Evolutionary conservation across 2,888 invertebrate species (phyloP).

Genomic region (Urechis unicinctus): DNA sequence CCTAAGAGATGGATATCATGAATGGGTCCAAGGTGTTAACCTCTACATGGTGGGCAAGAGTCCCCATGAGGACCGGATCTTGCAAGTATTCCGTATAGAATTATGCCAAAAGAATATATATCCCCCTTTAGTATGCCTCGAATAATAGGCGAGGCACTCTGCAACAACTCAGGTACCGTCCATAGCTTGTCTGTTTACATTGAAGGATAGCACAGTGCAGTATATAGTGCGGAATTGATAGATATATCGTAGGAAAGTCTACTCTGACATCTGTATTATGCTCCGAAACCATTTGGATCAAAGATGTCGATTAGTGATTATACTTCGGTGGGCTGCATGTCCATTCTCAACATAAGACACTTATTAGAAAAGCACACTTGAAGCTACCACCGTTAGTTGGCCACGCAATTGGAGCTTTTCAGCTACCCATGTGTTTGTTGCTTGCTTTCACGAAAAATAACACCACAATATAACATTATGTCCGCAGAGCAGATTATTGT

Average conservation of each 20-base stretch:
- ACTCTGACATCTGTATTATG: too few species aligned
- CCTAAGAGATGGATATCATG: too few species aligned
- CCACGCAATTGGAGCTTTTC: slow-evolving; percentile 97
- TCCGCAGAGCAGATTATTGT: too few species aligned
- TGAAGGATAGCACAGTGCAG: too few species aligned
- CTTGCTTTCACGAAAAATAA: slow-evolving; percentile 53
- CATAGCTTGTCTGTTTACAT: slow-evolving; percentile 68
- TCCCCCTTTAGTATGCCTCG: slow-evolving; percentile 72
- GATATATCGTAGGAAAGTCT: too few species aligned
- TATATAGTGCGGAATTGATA: too few species aligned
- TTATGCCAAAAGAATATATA: slow-evolving; percentile 59
- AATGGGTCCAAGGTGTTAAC: too few species aligned
- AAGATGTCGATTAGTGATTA: too few species aligned
- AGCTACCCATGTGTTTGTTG: slow-evolving; percentile 79
- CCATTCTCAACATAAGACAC: slow-evolving; percentile 35
- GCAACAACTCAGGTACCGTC: slow-evolving; percentile 79
- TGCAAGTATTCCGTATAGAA: slow-evolving; percentile 50
- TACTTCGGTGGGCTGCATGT: slow-evolving; percentile 32
- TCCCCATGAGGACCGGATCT: slow-evolving; percentile 52
- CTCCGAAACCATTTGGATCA: too few species aligned
- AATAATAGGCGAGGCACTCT: not conserved
- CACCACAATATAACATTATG: too few species aligned
- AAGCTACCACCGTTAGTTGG: slow-evolving; percentile 94
- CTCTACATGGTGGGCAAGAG: too few species aligned
- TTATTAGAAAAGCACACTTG: slow-evolving; percentile 77